Evolutionary conservation across 2,888 invertebrate species (phyloP).

Genomic region (Dromius quadrimaculatus): DNA sequence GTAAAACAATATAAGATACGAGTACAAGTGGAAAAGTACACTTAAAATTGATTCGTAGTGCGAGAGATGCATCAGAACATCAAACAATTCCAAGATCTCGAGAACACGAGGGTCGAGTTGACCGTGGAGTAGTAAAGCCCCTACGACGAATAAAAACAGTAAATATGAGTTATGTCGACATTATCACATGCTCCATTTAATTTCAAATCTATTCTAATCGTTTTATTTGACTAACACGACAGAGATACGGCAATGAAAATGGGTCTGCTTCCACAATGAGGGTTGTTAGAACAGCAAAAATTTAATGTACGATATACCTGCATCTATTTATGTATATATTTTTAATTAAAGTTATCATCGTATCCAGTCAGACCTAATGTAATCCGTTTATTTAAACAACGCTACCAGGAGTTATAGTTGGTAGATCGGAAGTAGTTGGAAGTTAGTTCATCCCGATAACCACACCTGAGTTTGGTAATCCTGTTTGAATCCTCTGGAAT

Average conservation of each 20-base stretch:
- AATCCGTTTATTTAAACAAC: too few species aligned
- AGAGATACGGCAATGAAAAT: neutral
- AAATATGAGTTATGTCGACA: constrained; percentile 66
- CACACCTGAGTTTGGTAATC: constrained; percentile 61
- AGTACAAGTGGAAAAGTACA: constrained; percentile 19
- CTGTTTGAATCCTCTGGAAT: constrained; percentile 57
- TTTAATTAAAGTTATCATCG: too few species aligned
- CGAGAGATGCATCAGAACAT: constrained; percentile 26
- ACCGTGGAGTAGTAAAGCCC: constrained; percentile 19
- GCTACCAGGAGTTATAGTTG: constrained; percentile 18
- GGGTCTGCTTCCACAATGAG: neutral
- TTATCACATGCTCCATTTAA: constrained; percentile 67
- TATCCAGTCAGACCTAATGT: too few species aligned
- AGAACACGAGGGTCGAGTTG: constrained; percentile 22
- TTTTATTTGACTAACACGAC: constrained; percentile 58
- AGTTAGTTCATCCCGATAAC: constrained; percentile 56
- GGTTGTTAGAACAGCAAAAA: neutral
- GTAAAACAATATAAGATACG: constrained; percentile 23
- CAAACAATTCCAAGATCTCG: constrained; percentile 11
- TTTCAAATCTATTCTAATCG: constrained; percentile 66
- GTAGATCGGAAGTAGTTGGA: constrained; percentile 31
- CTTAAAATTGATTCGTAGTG: constrained; percentile 29
- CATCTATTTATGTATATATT: too few species aligned
- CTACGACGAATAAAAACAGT: constrained; percentile 60
- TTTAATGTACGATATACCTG: too few species aligned